Percentiles rank a stretch among this genome's conserved stretches.
Evolutionary conservation across 2,797 vertebrate species (phyloP).

Genomic region (Enteromius unitaeniatus): DNA sequence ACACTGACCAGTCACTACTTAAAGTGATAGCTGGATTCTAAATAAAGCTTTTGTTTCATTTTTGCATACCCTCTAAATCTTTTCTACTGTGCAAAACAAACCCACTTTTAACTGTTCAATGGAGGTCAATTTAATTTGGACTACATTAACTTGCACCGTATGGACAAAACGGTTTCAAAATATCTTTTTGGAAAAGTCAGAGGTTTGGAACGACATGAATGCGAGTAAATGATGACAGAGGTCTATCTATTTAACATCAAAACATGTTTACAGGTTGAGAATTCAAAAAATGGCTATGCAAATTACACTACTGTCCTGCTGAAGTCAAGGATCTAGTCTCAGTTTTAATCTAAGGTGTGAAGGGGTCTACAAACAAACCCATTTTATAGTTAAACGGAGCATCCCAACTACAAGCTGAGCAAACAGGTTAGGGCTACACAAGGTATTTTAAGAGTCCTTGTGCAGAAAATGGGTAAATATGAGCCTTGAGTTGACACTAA

Average conservation of each 20-base stretch:
- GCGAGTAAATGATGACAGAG: background rate
- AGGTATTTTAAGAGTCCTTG: background rate
- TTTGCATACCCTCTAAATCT: background rate
- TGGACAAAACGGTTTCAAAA: background rate
- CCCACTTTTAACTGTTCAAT: background rate
- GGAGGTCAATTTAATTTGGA: background rate
- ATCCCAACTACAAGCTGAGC: slow-evolving; percentile 7
- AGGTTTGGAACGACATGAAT: background rate
- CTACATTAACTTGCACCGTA: background rate
- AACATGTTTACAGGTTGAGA: background rate
- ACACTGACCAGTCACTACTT: background rate
- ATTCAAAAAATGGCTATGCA: background rate
- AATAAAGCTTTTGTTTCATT: background rate
- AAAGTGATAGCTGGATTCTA: background rate
- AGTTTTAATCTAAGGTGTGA: background rate
- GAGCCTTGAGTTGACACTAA: background rate
- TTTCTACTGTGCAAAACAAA: background rate
- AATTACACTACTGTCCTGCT: background rate
- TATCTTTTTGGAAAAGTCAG: background rate
- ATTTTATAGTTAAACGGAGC: background rate
- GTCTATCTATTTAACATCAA: background rate
- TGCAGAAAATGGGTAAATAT: slow-evolving; percentile 3
- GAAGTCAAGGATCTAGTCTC: background rate
- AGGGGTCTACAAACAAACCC: background rate
- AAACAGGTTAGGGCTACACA: slow-evolving; percentile 29